Conservation (phyloP, 2,888 invertebrate genomes). For the Pseudeuparius sepicola region DNA sequence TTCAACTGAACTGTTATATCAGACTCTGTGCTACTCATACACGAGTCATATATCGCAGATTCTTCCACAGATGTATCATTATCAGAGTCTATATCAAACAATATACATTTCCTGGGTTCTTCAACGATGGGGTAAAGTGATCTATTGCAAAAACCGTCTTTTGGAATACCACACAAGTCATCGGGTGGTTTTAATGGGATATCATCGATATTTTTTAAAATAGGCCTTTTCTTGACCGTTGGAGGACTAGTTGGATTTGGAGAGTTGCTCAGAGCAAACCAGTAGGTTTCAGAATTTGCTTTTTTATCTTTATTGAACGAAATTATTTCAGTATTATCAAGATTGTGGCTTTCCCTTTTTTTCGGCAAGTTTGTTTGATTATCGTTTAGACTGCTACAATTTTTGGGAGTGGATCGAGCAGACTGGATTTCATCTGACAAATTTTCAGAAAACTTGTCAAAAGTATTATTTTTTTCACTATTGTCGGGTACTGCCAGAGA, state of each 20-base stretch:
- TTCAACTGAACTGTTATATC: not conserved
- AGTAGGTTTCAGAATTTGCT: slow-evolving; percentile 33
- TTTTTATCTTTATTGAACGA: slow-evolving; percentile 29
- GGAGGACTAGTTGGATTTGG: slow-evolving; percentile 15
- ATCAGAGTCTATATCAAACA: slow-evolving; percentile 11
- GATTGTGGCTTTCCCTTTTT: slow-evolving; percentile 8
- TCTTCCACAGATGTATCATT: no score
- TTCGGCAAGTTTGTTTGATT: not conserved
- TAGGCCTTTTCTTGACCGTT: slow-evolving; percentile 11
- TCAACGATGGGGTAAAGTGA: slow-evolving; percentile 32
- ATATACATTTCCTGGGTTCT: slow-evolving; percentile 24
- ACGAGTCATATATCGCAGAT: no score
- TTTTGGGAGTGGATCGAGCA: slow-evolving; percentile 25
- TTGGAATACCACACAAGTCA: slow-evolving; percentile 21
- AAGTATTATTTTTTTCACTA: no score
- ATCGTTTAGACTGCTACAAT: not conserved
- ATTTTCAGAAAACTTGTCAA: slow-evolving; percentile 19
- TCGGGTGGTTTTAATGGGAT: slow-evolving; percentile 33
- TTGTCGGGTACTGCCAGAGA: slow-evolving; percentile 12
- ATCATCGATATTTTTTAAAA: slow-evolving; percentile 34
- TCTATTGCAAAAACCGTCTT: slow-evolving; percentile 2
- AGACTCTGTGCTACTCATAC: no score
- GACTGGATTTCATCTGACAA: slow-evolving; percentile 15
- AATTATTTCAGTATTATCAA: slow-evolving; percentile 22
- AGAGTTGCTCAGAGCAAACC: slow-evolving; percentile 32